Evolutionary conservation across 2,797 vertebrate species (phyloP), one percentile per base, ranked within the genome.

Genomic region (Sciurus vulgaris): DNA sequence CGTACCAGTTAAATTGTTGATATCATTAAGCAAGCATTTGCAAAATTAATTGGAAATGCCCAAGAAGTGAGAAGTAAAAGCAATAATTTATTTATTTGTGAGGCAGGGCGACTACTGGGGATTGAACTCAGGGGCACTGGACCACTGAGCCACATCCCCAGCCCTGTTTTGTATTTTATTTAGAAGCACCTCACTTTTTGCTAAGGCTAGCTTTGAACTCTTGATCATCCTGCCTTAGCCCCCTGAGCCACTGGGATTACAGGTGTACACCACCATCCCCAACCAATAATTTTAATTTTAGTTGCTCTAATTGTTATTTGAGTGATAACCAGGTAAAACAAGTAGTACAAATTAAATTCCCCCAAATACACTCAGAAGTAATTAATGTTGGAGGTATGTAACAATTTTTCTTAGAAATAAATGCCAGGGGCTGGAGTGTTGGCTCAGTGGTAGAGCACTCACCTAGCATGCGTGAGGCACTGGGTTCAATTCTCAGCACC

Each of bases 1-100:
- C 77, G 74, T 97, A 89, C 95, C 92, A 96, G 17, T 44, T 96
- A 89, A 93, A 89, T 97, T 94, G 94, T 91, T 79, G 93, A 49
- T 94, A 70, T 83, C 96, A 82, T 73, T 73, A 38, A 84, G 47
- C 90, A 96, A 95, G 93, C 95, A 88, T 81, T 96, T 93, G 89
- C 95, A 98, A 95, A 95, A 88, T 93, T 94, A 84, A 89, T 95
- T 96, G 33, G 51, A 86, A 96, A 97, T 96, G 96, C 61, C n/a
- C 35, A 88, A 92, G 78, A 96, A 4, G 47, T 97, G 92, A 97
- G 95, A 98, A 97, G 38, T 87, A 44, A 95, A 88, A 79, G 28
- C 28, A 93, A n/a, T 83, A 74, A 63, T 69, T 83, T 78, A 38
- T 70, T 89, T 90, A 47, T 47, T 47, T 47, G 7, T 4, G 9